phyloP scores from a whole-genome alignment of 2,888 invertebrate species.

The Labia minor region DNA sequence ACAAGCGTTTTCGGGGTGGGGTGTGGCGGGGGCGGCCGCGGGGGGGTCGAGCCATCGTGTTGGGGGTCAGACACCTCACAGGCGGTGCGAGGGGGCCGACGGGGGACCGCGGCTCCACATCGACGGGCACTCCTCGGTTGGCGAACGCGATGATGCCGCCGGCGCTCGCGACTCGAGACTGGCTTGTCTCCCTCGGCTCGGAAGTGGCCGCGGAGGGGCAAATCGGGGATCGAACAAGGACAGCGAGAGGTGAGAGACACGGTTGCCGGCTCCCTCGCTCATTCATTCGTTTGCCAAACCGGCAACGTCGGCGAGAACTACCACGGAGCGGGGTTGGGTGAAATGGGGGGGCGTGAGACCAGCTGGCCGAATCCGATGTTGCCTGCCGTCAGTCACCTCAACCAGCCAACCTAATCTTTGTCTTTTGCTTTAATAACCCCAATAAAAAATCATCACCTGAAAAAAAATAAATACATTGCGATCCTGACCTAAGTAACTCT shows the following conservation, averaged over 20 bases:
- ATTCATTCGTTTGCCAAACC: constrained; percentile 8
- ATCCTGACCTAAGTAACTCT: too few relatives aligned
- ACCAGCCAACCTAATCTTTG: not conserved
- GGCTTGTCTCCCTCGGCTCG: not conserved
- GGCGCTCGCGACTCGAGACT: constrained; percentile 1
- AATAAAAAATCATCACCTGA: too few relatives aligned
- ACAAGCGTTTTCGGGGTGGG: constrained; percentile 24
- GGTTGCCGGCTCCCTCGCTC: constrained; percentile 8
- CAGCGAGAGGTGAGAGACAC: constrained; percentile 13
- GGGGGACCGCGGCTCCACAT: constrained; percentile 28
- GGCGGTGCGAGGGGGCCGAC: constrained; percentile 28
- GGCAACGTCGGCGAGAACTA: not conserved
- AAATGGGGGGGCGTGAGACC: not conserved
- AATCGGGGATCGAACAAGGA: constrained; percentile 4
- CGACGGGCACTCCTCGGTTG: not conserved
- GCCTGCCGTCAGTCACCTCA: constrained; percentile 1
- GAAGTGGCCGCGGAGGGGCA: constrained; percentile 31
- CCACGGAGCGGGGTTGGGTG: not conserved
- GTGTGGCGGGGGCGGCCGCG: constrained; percentile 26
- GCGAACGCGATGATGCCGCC: not conserved
- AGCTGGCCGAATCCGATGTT: constrained; percentile 13
- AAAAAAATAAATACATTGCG: too few relatives aligned
- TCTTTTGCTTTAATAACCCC: too few relatives aligned
- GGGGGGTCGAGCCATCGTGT: constrained; percentile 41
- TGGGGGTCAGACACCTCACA: constrained; percentile 31